phyloP scores from a whole-genome alignment of 1,140 invertebrate species.

The Ostrea edulis region DNA sequence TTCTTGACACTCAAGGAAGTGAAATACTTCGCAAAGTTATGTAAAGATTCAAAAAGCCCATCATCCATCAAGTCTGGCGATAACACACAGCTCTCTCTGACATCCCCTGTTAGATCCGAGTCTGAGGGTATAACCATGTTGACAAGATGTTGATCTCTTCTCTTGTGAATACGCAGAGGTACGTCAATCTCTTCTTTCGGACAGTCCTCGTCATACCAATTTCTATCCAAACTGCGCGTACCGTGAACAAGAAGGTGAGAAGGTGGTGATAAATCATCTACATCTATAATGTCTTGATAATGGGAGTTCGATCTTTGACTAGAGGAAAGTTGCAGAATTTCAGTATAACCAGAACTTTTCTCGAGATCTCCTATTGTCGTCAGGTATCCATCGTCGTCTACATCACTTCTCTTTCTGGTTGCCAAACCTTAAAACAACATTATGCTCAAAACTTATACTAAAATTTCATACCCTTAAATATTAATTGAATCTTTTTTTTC shows the following conservation, averaged over 20 bases:
- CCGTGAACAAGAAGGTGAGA: neutral
- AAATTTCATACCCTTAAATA: no score
- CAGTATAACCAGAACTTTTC: neutral
- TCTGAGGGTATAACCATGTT: neutral
- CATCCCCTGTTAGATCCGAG: neutral
- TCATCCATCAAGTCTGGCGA: slow-evolving; percentile 15
- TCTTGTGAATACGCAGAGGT: neutral
- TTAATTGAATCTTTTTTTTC: no score
- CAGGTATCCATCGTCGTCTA: neutral
- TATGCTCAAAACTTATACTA: no score
- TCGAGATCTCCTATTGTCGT: neutral
- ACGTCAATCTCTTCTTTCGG: neutral
- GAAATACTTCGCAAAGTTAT: slow-evolving; percentile 22
- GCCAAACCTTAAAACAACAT: neutral
- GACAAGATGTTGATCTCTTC: neutral
- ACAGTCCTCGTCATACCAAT: neutral
- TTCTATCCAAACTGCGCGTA: neutral
- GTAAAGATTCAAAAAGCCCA: neutral
- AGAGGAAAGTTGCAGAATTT: neutral
- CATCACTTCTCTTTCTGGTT: neutral
- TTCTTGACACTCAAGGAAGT: neutral
- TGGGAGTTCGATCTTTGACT: neutral
- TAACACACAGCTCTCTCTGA: neutral
- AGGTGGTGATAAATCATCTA: neutral
- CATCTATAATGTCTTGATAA: neutral